Evolutionary conservation across 2,888 invertebrate species (phyloP), one percentile per base, ranked within the genome.

Genomic region (Phlogophora meticulosa): DNA sequence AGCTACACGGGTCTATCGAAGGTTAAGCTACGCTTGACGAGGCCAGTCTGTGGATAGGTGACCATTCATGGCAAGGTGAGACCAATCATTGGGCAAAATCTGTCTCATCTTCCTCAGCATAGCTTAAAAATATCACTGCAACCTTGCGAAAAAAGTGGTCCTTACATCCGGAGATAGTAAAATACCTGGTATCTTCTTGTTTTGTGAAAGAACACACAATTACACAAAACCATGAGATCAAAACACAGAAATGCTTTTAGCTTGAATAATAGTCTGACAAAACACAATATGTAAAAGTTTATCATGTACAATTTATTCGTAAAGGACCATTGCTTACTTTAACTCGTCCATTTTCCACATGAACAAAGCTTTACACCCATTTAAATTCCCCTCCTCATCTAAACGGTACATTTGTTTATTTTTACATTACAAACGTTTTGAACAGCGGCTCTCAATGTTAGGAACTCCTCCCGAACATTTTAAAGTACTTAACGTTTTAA

Each of bases 401-500:
- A 80, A 80, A 75, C 45, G 56, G 59, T 57, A 58, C 51, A 59
- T 70, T 81, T 74, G 62, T 81, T 70, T 81, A 72, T 81, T 75
- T 80, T 81, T 66, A 78, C 69, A 70, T 78, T 68, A 78, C 72
- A 57, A 60, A 45, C 51, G 34, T 43, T 63, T 74, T 56, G 38
- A 55, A 61, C 79, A 70, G 62, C 10, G 68, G 66, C 36, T 74
- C 74, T 74, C 62, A 78, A 78, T 48, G 59, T 75, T 65, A 38
- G 2, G 24, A 22, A 45, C 57, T 38, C 11, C 7, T 15, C 10
- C 15, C 7, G 17, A 38, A 42, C 9, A 40, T 48, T 57, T 60
- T 63, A 5, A 15, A 51, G 46, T n/a, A 7, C 10, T 52, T n/a
- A 38, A 42, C n/a, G n/a, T 28, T 46, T 22, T 17, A 7, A 7